These are phyloP conservation scores for Drosophila neocordata DNA, from an alignment of 1,140 invertebrate genomes.

Conservation along the genomic window DNA sequence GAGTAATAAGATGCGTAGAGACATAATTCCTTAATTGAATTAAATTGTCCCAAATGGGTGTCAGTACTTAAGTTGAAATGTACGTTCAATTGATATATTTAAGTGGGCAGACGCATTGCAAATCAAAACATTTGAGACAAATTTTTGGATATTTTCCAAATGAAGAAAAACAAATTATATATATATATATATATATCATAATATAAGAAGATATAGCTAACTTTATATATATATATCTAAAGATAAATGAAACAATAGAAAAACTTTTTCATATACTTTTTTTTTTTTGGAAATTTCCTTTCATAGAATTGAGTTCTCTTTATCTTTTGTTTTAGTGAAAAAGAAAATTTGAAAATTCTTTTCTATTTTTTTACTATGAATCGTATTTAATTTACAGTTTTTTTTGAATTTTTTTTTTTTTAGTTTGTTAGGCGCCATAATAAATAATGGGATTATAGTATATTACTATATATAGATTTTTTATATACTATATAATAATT, in stretches of 20 bases:
- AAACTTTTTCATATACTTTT: neutral
- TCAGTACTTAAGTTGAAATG: slow-evolving; percentile 30
- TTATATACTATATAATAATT: neutral
- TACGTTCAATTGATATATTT: slow-evolving; percentile 62
- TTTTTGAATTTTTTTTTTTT: neutral
- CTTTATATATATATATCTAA: neutral
- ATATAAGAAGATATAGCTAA: neutral
- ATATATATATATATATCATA: neutral
- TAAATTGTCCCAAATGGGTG: slow-evolving; percentile 66
- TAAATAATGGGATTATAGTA: slow-evolving; percentile 1
- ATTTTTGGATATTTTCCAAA: slow-evolving; percentile 33
- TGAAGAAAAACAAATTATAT: neutral
- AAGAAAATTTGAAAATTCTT: no score
- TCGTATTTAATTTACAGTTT: no score
- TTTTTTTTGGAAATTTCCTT: no score
- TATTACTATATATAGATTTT: neutral
- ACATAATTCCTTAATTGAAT: slow-evolving; percentile 70
- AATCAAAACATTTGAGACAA: slow-evolving; percentile 41
- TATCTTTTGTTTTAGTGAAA: no score
- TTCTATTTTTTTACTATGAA: no score
- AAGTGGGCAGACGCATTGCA: slow-evolving; percentile 56
- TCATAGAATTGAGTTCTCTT: no score
- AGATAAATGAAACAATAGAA: neutral
- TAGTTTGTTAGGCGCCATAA: slow-evolving; percentile 4
- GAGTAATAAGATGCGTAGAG: slow-evolving; percentile 7